Evolutionary conservation across 64 coral and sea anemone species (phyloP), one percentile per base, ranked within the genome.

Genomic region (Trachythela sp.): DNA sequence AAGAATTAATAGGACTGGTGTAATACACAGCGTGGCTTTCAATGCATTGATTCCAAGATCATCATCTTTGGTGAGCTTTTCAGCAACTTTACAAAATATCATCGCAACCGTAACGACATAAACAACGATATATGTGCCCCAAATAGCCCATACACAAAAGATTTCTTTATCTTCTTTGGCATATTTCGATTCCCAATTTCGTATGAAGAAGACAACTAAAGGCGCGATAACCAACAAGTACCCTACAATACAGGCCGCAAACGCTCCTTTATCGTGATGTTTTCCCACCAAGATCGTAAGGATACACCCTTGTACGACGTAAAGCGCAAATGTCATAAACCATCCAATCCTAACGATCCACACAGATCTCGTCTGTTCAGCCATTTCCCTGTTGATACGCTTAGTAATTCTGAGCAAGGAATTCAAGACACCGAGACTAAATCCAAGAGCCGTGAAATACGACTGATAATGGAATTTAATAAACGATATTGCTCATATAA

Each of bases 201-300:
- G 26, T 17, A 20, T 20, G 17, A 20, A 64, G 22, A 64, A 9
- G 4, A 26, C 4, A 20, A 26, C 20, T 22, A 9, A 2, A 64
- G 26, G 26, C 26, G 24, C 20, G 5, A 64, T 8, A 27, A 64
- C 20, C 20, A n/a, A 64, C 5, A 26, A n/a, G 20, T 0, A 17
- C 8, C 8, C 7, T 9, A 64, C 11, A 45, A 45, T 45, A 45
- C 42, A 45, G 11, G 59, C 59, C 3, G 18, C 59, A 68, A 68
- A 31, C 59, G 59, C 59, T 68, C 59, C 59, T 68, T 68, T 68
- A 22, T 68, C 59, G 59, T 68, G 59, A 22, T 68, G 59, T 68
- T 68, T 68, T 31, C 3, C 30, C 59, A 68, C 20, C 18, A 68
- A 6, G 20, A 31, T 31, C 30, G 20, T 31, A 68, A 68, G 18